These are phyloP conservation scores for Pseudochromis fuscus DNA, from an alignment of 2,797 vertebrate species.

Conservation along the genomic window DNA sequence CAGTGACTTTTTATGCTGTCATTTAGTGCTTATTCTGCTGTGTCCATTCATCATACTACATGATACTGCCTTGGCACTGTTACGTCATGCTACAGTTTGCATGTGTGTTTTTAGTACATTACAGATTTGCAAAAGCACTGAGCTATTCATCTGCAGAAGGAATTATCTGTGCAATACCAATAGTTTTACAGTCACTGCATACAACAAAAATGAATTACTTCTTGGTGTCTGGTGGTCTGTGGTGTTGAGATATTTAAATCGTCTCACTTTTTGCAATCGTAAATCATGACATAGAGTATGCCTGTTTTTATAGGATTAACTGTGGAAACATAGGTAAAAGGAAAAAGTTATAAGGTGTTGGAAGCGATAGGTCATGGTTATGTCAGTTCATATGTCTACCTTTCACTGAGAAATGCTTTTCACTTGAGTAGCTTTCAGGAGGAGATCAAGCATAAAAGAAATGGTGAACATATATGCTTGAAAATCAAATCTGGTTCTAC, in stretches of 20 bases:
- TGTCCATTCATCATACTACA: neutral
- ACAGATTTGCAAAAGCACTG: neutral
- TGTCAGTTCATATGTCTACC: constrained; percentile 60
- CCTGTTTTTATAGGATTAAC: constrained; percentile 69
- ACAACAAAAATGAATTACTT: constrained; percentile 39
- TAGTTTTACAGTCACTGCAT: neutral
- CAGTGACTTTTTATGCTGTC: too few relatives aligned
- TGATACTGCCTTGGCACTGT: neutral
- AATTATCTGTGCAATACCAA: constrained; percentile 31
- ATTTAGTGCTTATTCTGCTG: too few relatives aligned
- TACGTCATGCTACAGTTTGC: constrained; percentile 8
- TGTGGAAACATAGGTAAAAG: constrained; percentile 63
- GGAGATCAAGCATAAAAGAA: constrained; percentile 62
- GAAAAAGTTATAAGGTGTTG: constrained; percentile 69
- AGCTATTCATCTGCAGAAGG: neutral
- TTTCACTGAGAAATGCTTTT: constrained; percentile 67
- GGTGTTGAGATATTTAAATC: constrained; percentile 69
- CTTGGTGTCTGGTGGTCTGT: constrained; percentile 58
- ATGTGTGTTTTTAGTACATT: neutral
- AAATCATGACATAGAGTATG: constrained; percentile 57
- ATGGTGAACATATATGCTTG: constrained; percentile 56
- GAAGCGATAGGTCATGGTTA: constrained; percentile 58
- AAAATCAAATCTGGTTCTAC: constrained; percentile 81
- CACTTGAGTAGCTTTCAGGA: constrained; percentile 66
- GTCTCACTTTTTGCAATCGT: constrained; percentile 57